phyloP scores from a whole-genome alignment of 2,888 invertebrate species.

The Tipula vernalis region DNA sequence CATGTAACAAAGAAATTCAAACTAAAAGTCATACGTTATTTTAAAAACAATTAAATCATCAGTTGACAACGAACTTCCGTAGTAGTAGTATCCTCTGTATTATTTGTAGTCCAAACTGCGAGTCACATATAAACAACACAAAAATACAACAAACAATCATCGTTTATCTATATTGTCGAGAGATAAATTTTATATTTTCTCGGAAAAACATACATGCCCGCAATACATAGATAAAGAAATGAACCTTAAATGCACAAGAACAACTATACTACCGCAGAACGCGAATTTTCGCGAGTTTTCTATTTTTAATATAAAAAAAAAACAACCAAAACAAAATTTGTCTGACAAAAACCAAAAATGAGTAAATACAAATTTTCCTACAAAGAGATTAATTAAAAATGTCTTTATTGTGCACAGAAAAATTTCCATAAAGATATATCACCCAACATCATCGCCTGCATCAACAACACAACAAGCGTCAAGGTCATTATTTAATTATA shows the following conservation, averaged over 20 bases:
- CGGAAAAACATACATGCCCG: background rate
- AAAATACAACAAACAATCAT: background rate
- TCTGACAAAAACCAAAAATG: background rate
- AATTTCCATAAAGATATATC: background rate
- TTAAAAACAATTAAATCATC: background rate
- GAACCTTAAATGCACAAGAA: background rate
- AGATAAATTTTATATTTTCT: background rate
- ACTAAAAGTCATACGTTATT: background rate
- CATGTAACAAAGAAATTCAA: background rate
- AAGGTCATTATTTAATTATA: background rate
- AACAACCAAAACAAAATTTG: background rate
- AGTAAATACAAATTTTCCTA: background rate
- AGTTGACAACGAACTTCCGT: background rate
- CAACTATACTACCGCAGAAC: background rate
- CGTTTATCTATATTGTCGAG: background rate
- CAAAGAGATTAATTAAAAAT: background rate
- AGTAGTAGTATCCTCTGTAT: background rate
- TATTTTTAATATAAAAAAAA: background rate
- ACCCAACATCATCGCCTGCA: background rate
- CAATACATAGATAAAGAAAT: background rate
- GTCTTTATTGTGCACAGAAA: background rate
- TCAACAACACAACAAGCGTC: background rate
- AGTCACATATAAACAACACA: background rate
- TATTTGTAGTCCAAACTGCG: background rate
- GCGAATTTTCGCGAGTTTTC: background rate